Percentiles rank a stretch among this genome's conserved stretches.
phyloP scores from a whole-genome alignment of 2,888 invertebrate species.

The Celastrina argiolus region DNA sequence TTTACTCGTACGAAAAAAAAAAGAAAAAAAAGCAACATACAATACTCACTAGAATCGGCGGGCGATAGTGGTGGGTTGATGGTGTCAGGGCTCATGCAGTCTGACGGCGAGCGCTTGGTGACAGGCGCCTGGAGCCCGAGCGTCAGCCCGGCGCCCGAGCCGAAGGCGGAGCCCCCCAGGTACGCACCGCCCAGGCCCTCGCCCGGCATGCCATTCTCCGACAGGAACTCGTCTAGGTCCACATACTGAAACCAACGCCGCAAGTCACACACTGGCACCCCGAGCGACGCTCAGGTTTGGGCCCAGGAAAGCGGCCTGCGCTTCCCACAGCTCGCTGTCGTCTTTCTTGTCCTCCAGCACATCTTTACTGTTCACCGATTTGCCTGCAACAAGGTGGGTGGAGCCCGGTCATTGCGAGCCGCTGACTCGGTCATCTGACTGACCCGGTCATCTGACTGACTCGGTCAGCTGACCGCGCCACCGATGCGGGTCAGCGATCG shows the following conservation, averaged over 20 bases:
- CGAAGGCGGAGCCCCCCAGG: conserved; percentile 80
- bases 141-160: conserved; percentile 76
- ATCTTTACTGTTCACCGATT: conserved; percentile 80
- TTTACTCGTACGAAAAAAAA: not conserved
- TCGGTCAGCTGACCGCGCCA: conserved; percentile 19
- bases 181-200: conserved; percentile 84
- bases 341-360: conserved; percentile 84
- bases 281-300: conserved; percentile 79
- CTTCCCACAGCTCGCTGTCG: conserved; percentile 93
- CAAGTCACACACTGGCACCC: conserved; percentile 37
- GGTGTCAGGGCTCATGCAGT: conserved; percentile 93
- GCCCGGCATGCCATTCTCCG: conserved; percentile 95
- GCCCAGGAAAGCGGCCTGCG: conserved; percentile 96
- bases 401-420: conserved; percentile 54
- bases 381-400: conserved; percentile 77
- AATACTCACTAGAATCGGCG: conserved; percentile 90
- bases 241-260: conserved; percentile 85
- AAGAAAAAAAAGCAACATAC: not conserved
- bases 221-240: conserved; percentile 97
- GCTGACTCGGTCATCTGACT: conserved; percentile 34
- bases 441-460: conserved; percentile 21
- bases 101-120: conserved; percentile 91
- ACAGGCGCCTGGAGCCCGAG: conserved; percentile 81
- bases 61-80: conserved; percentile 93
- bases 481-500: not conserved